A percentile compares a stretch with the other conserved stretches of the same genome.
Conservation (phyloP, 2,888 invertebrate species). For the Drosophila pullipes region DNA sequence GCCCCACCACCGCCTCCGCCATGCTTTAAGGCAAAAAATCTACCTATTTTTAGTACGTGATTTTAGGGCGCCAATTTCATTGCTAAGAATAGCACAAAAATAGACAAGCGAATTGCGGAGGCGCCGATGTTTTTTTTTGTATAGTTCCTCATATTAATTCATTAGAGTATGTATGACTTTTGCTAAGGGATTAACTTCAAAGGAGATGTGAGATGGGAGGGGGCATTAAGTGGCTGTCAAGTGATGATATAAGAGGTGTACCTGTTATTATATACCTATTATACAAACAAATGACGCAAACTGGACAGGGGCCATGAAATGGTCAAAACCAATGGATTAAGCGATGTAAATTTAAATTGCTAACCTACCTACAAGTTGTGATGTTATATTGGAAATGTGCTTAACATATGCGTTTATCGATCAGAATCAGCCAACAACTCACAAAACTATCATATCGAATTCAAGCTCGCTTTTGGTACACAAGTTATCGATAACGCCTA, state of each 20-base stretch:
- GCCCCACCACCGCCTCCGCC: not conserved
- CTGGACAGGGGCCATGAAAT: constrained; percentile 15
- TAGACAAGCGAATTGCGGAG: constrained; percentile 22
- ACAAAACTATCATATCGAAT: no score
- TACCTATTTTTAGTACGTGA: constrained; percentile 65
- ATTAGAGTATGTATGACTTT: constrained; percentile 19
- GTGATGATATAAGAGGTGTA: constrained; percentile 66
- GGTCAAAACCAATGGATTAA: constrained; percentile 12
- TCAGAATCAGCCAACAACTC: no score
- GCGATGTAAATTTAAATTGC: not conserved
- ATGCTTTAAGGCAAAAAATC: not conserved
- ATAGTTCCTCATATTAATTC: constrained; percentile 37
- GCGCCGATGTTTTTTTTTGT: constrained; percentile 9
- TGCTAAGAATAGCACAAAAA: constrained; percentile 38
- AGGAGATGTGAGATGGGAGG: not conserved
- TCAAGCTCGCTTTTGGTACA: no score
- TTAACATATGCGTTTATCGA: not conserved
- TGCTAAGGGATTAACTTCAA: constrained; percentile 26
- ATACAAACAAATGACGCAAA: constrained; percentile 66
- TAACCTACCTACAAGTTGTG: not conserved
- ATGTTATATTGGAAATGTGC: not conserved
- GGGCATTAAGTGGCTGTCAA: constrained; percentile 49
- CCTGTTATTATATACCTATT: constrained; percentile 8
- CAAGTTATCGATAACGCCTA: not conserved
- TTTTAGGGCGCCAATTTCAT: constrained; percentile 61